Conservation (phyloP, 2,797 vertebrate species). For the Ceyx erithaca region DNA sequence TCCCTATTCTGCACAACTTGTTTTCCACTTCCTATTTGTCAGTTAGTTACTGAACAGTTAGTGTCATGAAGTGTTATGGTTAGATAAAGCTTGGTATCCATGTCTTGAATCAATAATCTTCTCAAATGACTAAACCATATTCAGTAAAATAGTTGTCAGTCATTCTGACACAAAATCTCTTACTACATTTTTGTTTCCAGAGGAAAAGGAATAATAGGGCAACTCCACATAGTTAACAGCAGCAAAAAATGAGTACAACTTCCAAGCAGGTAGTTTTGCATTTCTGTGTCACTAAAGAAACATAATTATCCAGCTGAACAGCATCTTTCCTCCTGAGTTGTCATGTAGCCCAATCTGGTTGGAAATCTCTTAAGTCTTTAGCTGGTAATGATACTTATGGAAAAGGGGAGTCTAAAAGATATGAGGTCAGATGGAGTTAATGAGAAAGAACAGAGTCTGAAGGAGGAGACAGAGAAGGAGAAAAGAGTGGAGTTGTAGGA, state of each 20-base stretch:
- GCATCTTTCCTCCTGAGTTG: not conserved
- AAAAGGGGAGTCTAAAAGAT: not conserved
- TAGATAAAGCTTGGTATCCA: not conserved
- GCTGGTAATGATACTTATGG: not conserved
- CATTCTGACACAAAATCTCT: not conserved
- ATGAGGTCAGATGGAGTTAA: not conserved
- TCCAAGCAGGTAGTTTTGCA: not conserved
- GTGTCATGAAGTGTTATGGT: not conserved
- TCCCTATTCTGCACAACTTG: not conserved
- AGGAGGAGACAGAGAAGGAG: not conserved
- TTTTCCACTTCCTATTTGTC: not conserved
- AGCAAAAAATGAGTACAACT: not conserved
- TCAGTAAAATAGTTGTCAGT: not conserved
- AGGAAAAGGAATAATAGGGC: not conserved
- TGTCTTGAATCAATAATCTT: not conserved
- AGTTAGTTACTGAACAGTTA: not conserved
- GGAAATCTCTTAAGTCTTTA: not conserved
- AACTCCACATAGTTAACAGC: not conserved
- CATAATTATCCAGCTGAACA: not conserved
- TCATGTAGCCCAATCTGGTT: not conserved
- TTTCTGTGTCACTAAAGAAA: not conserved
- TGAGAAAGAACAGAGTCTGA: not conserved
- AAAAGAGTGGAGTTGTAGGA: not conserved
- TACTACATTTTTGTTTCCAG: not conserved
- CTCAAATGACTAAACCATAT: not conserved